Base-by-base conservation (phyloP, 2,113 vertebrate species). In the Silurus glanis region DNA sequence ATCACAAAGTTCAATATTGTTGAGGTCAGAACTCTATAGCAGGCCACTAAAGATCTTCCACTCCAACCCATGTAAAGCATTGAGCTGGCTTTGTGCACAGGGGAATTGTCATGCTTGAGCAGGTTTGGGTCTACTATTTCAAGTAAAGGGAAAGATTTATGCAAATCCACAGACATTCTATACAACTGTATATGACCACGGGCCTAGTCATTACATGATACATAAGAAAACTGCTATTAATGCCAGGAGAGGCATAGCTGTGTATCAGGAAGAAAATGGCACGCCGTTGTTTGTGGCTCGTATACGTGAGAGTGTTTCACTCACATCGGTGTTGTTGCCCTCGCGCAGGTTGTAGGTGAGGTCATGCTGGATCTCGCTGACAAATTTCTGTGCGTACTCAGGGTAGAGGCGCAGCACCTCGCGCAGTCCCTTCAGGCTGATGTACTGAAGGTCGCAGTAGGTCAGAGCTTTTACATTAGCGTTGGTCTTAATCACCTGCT, bases 401-500 rank as follows among this genome's bases (percentile, higher is more conserved):
- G 95, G 95, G 87, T 96, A 96, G 25, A 96, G 94, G 0, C 95
- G 91, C 28, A 96, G 94, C 2, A 96, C 95, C 90, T 96, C 95
- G 0, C 95, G 91, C 51, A 96, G 93, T 2, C 95, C 95, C 90
- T 95, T 95, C 59, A 96, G 93, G 90, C 94, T 95, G 93, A 96
- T 95, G 89, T 96, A 96, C 91, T 96, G 95, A 86, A 96, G 94
- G 90, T 96, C 95, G 21, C 95, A 96, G 92, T 96, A 96, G n/a
- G 95, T 96, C 90, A 96, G 91, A 0, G 95, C 95, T 86, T 96
- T 96, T 67, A 96, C 95, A 67, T 96, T 96, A 85, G 95, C 95
- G 45, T 96, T 96, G 84, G 95, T 96, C 92, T 96, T 96, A 78
- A 96, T 96, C 91, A 96, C 95, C 89, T 95, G 95, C 87, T 96